Evolutionary conservation across 2,888 invertebrate species (phyloP).

Genomic region (Zaprionus bogoriensis): DNA sequence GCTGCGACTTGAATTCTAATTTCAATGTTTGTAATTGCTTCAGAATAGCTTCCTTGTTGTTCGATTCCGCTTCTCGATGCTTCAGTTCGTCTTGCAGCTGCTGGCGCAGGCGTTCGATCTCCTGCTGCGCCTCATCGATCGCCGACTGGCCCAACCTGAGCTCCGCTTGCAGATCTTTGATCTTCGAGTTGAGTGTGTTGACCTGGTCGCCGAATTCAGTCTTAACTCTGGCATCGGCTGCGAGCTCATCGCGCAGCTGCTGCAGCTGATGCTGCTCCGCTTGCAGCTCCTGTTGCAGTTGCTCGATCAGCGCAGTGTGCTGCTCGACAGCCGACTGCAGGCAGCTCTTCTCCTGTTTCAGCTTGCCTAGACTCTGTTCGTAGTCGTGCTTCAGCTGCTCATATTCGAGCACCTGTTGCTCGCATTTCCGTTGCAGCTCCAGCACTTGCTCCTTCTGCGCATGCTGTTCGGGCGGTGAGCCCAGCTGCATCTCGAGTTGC

Average conservation of each 20-base stretch:
- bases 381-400: slow-evolving; percentile 20
- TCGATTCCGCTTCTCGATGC: not conserved
- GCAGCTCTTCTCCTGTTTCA: slow-evolving; percentile 27
- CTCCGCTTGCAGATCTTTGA: slow-evolving; percentile 14
- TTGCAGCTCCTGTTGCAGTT: slow-evolving; percentile 10
- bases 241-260: not conserved
- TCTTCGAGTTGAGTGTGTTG: slow-evolving; percentile 28
- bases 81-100: not conserved
- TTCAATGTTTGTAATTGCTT: not conserved
- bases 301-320: slow-evolving; percentile 6
- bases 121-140: not conserved
- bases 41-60: not conserved
- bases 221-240: not conserved
- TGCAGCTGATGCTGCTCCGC: slow-evolving; percentile 13
- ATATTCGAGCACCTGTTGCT: slow-evolving; percentile 22
- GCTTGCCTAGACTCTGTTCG: slow-evolving; percentile 5
- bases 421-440: slow-evolving; percentile 23
- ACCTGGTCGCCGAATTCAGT: slow-evolving; percentile 12
- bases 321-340: slow-evolving; percentile 23
- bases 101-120: not conserved
- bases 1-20: not conserved
- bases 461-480: not conserved
- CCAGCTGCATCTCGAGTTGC: slow-evolving; percentile 22
- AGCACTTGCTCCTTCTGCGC: not conserved
- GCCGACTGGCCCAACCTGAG: not conserved